Conservation (phyloP, 2,888 invertebrate species). For the Andrena marginata region DNA sequence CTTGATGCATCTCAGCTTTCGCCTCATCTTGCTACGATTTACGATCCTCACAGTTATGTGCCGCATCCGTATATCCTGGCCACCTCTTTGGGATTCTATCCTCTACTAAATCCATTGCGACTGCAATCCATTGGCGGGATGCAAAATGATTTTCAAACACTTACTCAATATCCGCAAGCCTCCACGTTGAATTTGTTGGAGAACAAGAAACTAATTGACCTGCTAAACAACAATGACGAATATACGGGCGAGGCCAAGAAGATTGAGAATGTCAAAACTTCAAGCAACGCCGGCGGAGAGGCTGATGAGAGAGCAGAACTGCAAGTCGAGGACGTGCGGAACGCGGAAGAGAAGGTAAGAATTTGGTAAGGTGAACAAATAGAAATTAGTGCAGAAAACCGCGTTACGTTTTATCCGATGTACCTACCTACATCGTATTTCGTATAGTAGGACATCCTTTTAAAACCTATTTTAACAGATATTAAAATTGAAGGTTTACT, state of each 20-base stretch:
- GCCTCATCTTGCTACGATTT: constrained; percentile 75
- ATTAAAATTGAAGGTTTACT: neutral
- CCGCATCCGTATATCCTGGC: constrained; percentile 64
- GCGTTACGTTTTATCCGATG: constrained; percentile 39
- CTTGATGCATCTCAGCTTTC: constrained; percentile 58
- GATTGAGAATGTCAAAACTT: constrained; percentile 33
- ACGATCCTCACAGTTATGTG: constrained; percentile 73
- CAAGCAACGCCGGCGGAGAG: constrained; percentile 25
- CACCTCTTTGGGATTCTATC: constrained; percentile 52
- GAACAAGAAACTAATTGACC: constrained; percentile 41
- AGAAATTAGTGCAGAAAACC: constrained; percentile 56
- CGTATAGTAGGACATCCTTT: neutral
- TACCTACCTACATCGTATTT: constrained; percentile 27
- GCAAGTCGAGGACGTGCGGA: constrained; percentile 35
- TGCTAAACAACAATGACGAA: constrained; percentile 46
- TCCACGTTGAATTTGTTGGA: constrained; percentile 26
- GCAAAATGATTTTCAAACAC: constrained; percentile 34
- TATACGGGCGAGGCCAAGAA: constrained; percentile 52
- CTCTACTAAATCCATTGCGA: constrained; percentile 58
- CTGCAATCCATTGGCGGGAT: constrained; percentile 38
- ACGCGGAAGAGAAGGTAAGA: constrained; percentile 69
- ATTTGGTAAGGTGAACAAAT: constrained; percentile 53
- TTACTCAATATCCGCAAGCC: constrained; percentile 33
- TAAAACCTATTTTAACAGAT: neutral
- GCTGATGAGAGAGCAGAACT: constrained; percentile 39